phyloP scores from a whole-genome alignment of 2,113 vertebrate genomes.

The Oncorhynchus nerka region DNA sequence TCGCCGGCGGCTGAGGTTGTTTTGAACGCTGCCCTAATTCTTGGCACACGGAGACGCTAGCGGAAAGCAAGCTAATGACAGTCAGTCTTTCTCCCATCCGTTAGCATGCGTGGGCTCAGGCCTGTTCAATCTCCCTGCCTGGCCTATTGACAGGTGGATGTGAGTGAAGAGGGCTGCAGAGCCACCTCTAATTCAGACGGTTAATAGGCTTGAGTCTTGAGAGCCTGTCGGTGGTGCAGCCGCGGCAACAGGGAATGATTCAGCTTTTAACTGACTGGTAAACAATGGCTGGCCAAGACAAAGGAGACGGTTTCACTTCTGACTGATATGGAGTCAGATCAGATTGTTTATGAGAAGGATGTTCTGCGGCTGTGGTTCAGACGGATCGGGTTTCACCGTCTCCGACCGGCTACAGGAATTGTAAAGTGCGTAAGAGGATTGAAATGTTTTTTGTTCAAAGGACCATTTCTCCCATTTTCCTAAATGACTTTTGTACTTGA shows the following conservation, averaged over 20 bases:
- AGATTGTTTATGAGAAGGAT: too few relatives aligned
- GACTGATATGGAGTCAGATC: too few relatives aligned
- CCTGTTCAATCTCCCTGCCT: conserved; percentile 41
- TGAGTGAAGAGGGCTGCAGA: conserved; percentile 17
- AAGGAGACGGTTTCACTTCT: too few relatives aligned
- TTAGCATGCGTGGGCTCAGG: conserved; percentile 31
- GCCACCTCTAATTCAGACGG: conserved; percentile 45
- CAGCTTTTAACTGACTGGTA: conserved; percentile 24
- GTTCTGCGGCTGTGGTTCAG: too few relatives aligned
- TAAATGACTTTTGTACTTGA: too few relatives aligned
- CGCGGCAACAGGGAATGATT: conserved; percentile 41
- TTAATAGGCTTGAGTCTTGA: conserved; percentile 43
- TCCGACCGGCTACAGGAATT: too few relatives aligned
- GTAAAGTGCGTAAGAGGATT: too few relatives aligned
- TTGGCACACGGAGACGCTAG: neutral
- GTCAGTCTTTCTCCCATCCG: conserved; percentile 16
- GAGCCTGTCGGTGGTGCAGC: conserved; percentile 14
- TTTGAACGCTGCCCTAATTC: neutral
- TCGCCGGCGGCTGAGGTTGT: neutral
- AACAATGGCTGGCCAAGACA: neutral
- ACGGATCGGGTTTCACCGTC: too few relatives aligned
- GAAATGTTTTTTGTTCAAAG: too few relatives aligned
- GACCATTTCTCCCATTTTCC: too few relatives aligned
- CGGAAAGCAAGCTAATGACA: conserved; percentile 26
- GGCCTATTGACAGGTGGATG: conserved; percentile 34